phyloP scores from a whole-genome alignment of 2,797 vertebrate genomes.

The Anguilla marmorata region DNA sequence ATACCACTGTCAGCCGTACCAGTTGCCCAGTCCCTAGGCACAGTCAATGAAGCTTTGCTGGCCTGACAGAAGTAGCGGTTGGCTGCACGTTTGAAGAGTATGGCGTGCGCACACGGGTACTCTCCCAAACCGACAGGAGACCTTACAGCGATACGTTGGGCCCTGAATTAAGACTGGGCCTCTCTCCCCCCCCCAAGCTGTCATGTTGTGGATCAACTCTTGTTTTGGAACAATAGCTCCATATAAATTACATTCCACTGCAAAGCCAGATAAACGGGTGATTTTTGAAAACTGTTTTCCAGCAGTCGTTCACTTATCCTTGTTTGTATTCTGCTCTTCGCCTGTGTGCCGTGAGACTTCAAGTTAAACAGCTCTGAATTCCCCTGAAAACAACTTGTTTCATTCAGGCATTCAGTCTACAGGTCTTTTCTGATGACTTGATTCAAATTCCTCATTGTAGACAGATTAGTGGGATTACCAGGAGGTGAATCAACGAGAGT shows the following conservation, averaged over 20 bases:
- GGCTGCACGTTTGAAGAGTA: neutral
- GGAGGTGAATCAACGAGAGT: neutral
- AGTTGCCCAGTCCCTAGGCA: neutral
- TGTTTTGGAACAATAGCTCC: too few relatives aligned
- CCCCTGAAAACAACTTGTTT: neutral
- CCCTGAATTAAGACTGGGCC: neutral
- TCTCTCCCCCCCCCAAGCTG: too few relatives aligned
- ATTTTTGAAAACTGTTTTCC: too few relatives aligned
- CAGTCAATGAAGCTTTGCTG: neutral
- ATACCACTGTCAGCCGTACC: neutral
- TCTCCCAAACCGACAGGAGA: neutral
- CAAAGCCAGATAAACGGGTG: too few relatives aligned
- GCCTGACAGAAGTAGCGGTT: neutral
- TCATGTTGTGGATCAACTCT: too few relatives aligned
- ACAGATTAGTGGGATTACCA: neutral
- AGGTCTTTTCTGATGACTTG: neutral
- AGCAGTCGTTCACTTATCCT: neutral
- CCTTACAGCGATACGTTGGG: neutral
- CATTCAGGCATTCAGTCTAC: neutral
- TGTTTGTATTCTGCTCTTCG: neutral
- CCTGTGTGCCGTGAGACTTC: neutral
- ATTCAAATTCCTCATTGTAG: neutral
- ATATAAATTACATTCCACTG: too few relatives aligned
- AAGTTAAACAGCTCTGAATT: neutral
- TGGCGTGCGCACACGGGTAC: neutral